These are phyloP conservation scores for Tursiops truncatus DNA, from an alignment of 2,113 vertebrate genomes.

Conservation along the genomic window DNA sequence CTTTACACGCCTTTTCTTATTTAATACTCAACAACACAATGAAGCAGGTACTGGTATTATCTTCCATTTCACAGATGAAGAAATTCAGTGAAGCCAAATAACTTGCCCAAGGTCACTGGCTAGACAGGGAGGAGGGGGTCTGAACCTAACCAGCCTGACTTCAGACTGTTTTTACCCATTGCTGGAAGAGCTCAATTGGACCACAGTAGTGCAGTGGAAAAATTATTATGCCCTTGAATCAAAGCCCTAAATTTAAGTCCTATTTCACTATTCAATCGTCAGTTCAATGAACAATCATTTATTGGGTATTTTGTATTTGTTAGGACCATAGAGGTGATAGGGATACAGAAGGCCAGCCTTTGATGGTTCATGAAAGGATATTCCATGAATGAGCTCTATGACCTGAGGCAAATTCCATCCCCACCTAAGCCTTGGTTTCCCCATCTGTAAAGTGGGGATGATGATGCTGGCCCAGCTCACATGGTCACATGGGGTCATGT, in stretches of 20 bases:
- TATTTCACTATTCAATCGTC: background rate
- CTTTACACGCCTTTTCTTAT: background rate
- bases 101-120: background rate
- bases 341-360: background rate
- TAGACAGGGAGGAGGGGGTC: background rate
- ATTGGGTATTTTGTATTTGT: background rate
- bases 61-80: background rate
- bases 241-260: background rate
- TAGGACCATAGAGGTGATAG: background rate
- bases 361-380: background rate
- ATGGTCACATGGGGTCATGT: background rate
- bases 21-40: background rate
- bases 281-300: background rate
- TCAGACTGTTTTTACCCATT: background rate
- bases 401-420: background rate
- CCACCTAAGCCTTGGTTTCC: background rate
- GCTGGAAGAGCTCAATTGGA: background rate
- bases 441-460: background rate
- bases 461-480: background rate
- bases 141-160: background rate
- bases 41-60: background rate
- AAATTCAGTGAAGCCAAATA: background rate
- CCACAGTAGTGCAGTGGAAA: background rate
- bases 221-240: background rate
- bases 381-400: background rate